A percentile compares a stretch with the other conserved stretches of the same genome.
These are phyloP conservation scores for Aproaerema taeniolella DNA, from an alignment of 2,888 invertebrate species.

Conservation along the genomic window DNA sequence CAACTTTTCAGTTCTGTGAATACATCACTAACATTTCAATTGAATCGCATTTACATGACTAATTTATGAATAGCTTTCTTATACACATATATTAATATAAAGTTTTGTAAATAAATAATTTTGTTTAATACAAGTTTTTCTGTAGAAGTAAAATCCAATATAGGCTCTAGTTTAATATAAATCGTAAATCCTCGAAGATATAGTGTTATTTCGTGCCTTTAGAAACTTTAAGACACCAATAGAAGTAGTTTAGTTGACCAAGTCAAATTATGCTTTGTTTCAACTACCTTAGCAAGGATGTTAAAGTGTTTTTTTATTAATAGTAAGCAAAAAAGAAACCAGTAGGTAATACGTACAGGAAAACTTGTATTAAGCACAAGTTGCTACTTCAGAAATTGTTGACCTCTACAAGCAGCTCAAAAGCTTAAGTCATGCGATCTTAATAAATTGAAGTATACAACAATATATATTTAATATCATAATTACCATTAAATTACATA, in stretches of 20 bases:
- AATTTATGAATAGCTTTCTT: constrained; percentile 23
- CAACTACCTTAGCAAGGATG: too few relatives aligned
- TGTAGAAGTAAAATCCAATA: too few relatives aligned
- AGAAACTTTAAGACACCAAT: too few relatives aligned
- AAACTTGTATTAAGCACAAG: constrained; percentile 18
- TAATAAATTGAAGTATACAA: constrained; percentile 47
- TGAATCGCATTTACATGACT: constrained; percentile 45
- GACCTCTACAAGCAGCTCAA: constrained; percentile 50
- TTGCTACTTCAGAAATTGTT: constrained; percentile 23
- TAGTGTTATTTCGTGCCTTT: too few relatives aligned
- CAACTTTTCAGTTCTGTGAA: constrained; percentile 77
- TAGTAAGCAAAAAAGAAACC: too few relatives aligned
- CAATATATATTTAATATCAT: constrained; percentile 35
- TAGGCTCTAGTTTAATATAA: too few relatives aligned
- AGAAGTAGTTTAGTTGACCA: too few relatives aligned
- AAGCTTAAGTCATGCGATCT: constrained; percentile 51
- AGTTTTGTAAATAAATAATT: neutral
- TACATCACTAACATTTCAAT: constrained; percentile 68
- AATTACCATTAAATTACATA: constrained; percentile 28
- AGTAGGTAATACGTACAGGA: too few relatives aligned
- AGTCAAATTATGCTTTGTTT: too few relatives aligned
- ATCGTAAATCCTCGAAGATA: too few relatives aligned
- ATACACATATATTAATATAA: constrained; percentile 14
- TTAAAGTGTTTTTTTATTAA: too few relatives aligned
- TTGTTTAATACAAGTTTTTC: constrained; percentile 7